Conservation (phyloP, 2,888 invertebrate genomes). For the Eilema griseolum region DNA sequence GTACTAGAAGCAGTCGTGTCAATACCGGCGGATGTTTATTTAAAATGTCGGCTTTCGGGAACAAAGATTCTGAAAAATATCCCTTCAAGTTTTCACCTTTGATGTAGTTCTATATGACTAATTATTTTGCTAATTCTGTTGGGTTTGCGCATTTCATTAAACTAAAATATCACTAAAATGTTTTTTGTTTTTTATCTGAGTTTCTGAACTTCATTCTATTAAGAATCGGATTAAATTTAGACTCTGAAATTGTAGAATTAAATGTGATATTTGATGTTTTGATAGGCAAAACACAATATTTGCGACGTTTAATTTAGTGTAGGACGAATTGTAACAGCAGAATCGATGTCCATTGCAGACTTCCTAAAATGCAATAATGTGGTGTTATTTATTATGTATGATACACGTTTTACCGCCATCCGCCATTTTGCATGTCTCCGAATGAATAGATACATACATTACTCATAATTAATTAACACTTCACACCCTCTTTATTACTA, state of each 20-base stretch:
- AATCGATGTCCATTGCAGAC: too few species aligned
- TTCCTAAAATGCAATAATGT: too few species aligned
- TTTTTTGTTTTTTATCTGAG: neutral
- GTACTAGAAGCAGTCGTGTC: conserved; percentile 32
- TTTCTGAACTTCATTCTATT: neutral
- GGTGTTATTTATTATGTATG: too few species aligned
- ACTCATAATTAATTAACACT: too few species aligned
- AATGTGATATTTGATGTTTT: too few species aligned
- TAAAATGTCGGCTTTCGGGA: conserved; percentile 20
- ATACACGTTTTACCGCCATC: neutral
- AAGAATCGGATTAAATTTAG: neutral
- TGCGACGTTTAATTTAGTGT: too few species aligned
- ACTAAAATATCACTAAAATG: neutral
- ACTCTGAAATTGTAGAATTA: too few species aligned
- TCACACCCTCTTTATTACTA: too few species aligned
- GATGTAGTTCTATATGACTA: conserved; percentile 36
- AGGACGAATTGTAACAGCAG: too few species aligned
- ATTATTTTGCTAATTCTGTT: conserved; percentile 22
- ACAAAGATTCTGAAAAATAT: conserved; percentile 30
- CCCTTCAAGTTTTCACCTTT: conserved; percentile 38
- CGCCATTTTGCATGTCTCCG: neutral
- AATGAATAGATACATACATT: too few species aligned
- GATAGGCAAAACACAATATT: too few species aligned
- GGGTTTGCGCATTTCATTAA: neutral
- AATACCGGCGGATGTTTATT: conserved; percentile 57